Percentiles rank a stretch among this genome's conserved stretches.
phyloP scores from a whole-genome alignment of 1,140 invertebrate species.

The Ostrea edulis region DNA sequence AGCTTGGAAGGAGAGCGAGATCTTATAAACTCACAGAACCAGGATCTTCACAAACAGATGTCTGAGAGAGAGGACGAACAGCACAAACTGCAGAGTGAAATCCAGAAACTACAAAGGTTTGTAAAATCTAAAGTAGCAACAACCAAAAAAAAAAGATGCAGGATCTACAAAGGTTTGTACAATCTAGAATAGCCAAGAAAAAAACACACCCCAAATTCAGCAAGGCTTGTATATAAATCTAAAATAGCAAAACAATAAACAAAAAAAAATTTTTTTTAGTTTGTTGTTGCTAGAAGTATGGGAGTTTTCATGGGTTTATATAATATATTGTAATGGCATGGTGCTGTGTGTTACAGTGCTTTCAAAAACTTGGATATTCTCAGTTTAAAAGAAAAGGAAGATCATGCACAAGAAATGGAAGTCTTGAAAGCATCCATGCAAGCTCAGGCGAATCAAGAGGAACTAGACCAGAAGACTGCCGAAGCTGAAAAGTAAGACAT shows the following conservation, averaged over 20 bases:
- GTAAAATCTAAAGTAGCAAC: too few relatives aligned
- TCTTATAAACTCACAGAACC: conserved; percentile 1
- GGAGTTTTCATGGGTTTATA: too few relatives aligned
- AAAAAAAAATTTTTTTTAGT: too few relatives aligned
- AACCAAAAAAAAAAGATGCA: too few relatives aligned
- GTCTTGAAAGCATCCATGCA: not conserved
- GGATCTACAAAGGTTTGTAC: too few relatives aligned
- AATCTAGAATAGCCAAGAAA: too few relatives aligned
- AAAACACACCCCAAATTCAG: too few relatives aligned
- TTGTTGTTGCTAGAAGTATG: too few relatives aligned
- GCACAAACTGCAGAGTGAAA: conserved; percentile 24
- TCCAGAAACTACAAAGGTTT: conserved; percentile 38
- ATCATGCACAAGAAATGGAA: conserved; percentile 9
- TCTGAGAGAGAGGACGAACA: conserved; percentile 14
- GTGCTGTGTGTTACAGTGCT: not conserved
- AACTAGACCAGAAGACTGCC: conserved; percentile 2
- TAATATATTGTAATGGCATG: too few relatives aligned
- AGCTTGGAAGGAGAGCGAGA: not conserved
- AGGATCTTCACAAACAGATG: not conserved
- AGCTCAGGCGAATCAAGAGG: not conserved
- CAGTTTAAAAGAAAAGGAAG: conserved; percentile 8
- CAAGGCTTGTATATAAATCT: not conserved
- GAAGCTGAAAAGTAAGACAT: conserved; percentile 28
- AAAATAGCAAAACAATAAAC: too few relatives aligned
- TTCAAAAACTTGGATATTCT: not conserved